phyloP scores from a whole-genome alignment of 2,888 invertebrate genomes.

The Cylindroiulus punctatus region DNA sequence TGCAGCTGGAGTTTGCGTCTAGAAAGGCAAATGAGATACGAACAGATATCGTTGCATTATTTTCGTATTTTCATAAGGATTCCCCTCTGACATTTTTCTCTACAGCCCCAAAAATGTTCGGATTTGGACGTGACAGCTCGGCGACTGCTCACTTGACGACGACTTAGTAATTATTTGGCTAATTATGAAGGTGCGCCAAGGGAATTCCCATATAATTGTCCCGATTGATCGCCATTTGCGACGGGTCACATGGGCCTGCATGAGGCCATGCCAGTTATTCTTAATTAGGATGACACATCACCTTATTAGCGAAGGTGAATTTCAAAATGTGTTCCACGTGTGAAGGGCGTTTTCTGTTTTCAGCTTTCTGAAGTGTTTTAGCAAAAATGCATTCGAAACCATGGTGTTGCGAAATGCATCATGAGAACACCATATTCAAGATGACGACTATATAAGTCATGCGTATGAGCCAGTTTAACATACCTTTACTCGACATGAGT shows the following conservation, averaged over 20 bases:
- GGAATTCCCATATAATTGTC: neutral
- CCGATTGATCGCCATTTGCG: constrained; percentile 20
- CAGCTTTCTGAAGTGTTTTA: too few relatives aligned
- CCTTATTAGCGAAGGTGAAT: too few relatives aligned
- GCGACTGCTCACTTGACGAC: neutral
- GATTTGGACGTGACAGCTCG: neutral
- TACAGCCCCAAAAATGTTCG: neutral
- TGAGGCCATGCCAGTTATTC: neutral
- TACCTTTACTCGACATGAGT: too few relatives aligned
- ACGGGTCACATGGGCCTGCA: neutral
- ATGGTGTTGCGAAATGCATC: too few relatives aligned
- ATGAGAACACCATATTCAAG: too few relatives aligned
- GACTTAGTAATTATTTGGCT: neutral
- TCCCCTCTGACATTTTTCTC: constrained; percentile 3
- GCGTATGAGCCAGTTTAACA: too few relatives aligned
- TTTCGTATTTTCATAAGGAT: neutral
- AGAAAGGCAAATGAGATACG: neutral
- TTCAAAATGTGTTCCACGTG: too few relatives aligned
- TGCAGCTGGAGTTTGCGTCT: neutral
- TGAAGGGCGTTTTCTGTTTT: too few relatives aligned
- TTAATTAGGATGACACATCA: neutral
- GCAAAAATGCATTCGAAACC: too few relatives aligned
- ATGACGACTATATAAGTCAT: too few relatives aligned
- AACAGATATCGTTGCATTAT: neutral
- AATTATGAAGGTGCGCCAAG: neutral